Percentiles rank a stretch among this genome's conserved stretches.
phyloP scores from a whole-genome alignment of 2,888 invertebrate species.

The Mesorhabditis spiculigera region DNA sequence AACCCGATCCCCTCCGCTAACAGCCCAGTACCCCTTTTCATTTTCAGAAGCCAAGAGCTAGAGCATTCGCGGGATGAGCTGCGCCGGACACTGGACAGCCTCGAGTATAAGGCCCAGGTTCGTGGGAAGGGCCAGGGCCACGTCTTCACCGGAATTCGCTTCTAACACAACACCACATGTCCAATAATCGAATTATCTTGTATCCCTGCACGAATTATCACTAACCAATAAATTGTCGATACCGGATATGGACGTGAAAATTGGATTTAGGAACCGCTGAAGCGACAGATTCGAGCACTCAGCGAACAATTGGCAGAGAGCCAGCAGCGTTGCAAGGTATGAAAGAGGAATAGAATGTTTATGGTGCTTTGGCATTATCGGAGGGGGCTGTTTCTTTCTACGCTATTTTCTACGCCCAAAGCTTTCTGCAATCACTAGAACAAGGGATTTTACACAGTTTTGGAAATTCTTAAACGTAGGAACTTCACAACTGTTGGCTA shows the following conservation, averaged over 20 bases:
- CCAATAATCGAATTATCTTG: neutral
- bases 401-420: no score
- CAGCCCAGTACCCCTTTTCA: no score
- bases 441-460: neutral
- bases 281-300: slow-evolving; percentile 25
- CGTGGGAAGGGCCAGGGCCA: no score
- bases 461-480: neutral
- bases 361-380: no score
- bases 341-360: neutral
- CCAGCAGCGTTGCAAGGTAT: neutral
- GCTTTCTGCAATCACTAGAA: neutral
- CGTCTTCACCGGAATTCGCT: neutral
- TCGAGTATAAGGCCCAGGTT: neutral
- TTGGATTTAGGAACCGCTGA: slow-evolving; percentile 29
- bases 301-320: slow-evolving; percentile 25
- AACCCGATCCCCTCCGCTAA: no score
- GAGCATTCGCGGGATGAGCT: slow-evolving; percentile 3
- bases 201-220: no score
- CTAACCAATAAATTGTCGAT: no score
- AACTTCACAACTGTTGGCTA: no score
- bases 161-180: neutral
- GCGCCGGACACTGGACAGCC: neutral
- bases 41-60: neutral
- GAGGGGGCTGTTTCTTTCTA: no score
- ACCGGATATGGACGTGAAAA: neutral